A percentile compares a stretch with the other conserved stretches of the same genome.
These are phyloP conservation scores for Myiagra hebetior DNA, from an alignment of 2,113 vertebrate genomes.

Conservation along the genomic window DNA sequence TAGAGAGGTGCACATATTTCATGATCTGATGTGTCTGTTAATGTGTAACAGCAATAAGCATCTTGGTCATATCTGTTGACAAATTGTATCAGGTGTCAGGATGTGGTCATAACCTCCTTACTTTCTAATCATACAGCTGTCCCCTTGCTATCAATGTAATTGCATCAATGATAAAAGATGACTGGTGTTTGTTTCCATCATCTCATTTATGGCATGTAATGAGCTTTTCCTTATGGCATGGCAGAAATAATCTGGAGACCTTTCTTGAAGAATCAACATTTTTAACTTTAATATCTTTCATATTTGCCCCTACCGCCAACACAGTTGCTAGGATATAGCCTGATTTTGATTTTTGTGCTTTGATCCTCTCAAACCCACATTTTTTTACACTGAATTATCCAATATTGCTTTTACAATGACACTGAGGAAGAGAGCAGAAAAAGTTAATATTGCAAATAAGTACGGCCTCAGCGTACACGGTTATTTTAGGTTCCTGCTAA, in stretches of 20 bases:
- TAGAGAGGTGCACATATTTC: not conserved
- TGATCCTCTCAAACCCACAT: not conserved
- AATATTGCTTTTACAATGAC: not conserved
- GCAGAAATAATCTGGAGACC: not conserved
- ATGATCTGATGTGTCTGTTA: not conserved
- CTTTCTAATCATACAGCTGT: not conserved
- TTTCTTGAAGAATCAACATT: not conserved
- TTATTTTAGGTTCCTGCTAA: conserved; percentile 24
- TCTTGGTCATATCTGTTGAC: not conserved
- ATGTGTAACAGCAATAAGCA: not conserved
- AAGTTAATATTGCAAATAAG: not conserved
- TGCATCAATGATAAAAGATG: not conserved
- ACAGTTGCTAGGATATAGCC: not conserved
- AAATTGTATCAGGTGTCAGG: not conserved
- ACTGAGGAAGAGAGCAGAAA: not conserved
- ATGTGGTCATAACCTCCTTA: not conserved
- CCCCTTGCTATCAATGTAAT: not conserved
- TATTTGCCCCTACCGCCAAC: not conserved
- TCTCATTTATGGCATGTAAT: not conserved
- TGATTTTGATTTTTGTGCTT: not conserved
- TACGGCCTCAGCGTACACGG: not conserved
- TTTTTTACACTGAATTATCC: not conserved
- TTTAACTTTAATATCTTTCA: not conserved
- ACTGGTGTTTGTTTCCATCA: not conserved
- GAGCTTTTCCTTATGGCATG: not conserved